phyloP scores from a whole-genome alignment of 1,140 invertebrate species.

The Latrodectus geometricus region DNA sequence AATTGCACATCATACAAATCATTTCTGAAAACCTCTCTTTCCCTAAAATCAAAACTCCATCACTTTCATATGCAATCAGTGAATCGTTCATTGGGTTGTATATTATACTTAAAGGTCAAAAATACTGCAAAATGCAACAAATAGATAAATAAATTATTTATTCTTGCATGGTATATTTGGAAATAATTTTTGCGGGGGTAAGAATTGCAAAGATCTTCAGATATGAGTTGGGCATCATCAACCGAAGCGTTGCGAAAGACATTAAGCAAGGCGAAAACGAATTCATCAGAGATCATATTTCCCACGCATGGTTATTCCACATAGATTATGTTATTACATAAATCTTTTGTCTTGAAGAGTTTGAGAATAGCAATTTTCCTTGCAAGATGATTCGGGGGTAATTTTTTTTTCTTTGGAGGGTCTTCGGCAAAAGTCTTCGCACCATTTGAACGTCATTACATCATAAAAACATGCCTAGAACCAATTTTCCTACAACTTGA shows the following conservation, averaged over 20 bases:
- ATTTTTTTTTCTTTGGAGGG: neutral
- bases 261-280: slow-evolving; percentile 27
- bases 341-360: slow-evolving; percentile 52
- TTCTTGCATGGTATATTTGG: no score
- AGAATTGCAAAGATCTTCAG: no score
- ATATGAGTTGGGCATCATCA: neutral
- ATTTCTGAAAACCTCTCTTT: no score
- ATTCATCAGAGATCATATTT: slow-evolving; percentile 25
- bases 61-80: no score
- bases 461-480: neutral
- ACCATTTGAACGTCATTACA: slow-evolving; percentile 42
- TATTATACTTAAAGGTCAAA: no score
- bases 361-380: slow-evolving; percentile 42
- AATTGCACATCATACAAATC: no score
- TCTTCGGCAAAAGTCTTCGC: neutral
- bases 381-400: slow-evolving; percentile 1
- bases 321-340: slow-evolving; percentile 54
- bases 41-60: no score
- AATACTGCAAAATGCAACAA: no score
- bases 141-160: no score
- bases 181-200: no score
- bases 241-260: slow-evolving; percentile 38
- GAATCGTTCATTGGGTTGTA: no score
- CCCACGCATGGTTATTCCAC: slow-evolving; percentile 10
- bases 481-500: neutral